Base-by-base conservation (phyloP, 1,140 invertebrate genomes). In the Oryctes rhinoceros region DNA sequence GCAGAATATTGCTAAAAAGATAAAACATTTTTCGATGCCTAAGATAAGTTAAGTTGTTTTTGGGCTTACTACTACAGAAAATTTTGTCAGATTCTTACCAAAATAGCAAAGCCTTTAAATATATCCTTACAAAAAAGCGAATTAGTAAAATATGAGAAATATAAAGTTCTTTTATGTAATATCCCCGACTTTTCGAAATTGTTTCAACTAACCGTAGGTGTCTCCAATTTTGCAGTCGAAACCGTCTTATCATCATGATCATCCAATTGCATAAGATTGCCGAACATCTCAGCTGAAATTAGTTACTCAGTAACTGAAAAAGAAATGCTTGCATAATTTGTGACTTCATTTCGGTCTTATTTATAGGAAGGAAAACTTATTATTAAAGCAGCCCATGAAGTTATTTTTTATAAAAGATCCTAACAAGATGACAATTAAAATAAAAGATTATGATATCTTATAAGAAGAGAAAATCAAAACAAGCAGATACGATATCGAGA, bases 351-450 rank as follows among this genome's bases (percentile, higher is more conserved):
- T 74, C 67, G 37, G 10, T 13, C 86, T 39, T 91, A 90, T 83
- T 79, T 92, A 4, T 88, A 88, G 79, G 88, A 88, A 18, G 84
- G 76, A 53, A 85, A 88, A 76, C 91, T 91, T 81, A 88, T 81
- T 24, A 85, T 92, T 1, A 78, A 88, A n/a, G 91, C 89, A 1
- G 90, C 92, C 81, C 89, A 92, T 81, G 84, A 85, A 81, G 87
- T 81, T 91, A 3, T 85, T 87, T 39, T 87, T 85, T n/a, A 80
- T 89, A 1, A 91, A 90, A 81, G 88, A 91, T 71, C 86, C 88
- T 91, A 39, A 83, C 86, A 0, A 78, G 89, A 30, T 39, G 37
- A n/a, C 15, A 13, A 39, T 74, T 53, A 53, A 53, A 53, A 11
- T 53, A 15, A n/a, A 53, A 4, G 4, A 74, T 13, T 74, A 35